Base-by-base conservation (phyloP, 2,797 vertebrate species). In the Pteronotus mesoamericanus region DNA sequence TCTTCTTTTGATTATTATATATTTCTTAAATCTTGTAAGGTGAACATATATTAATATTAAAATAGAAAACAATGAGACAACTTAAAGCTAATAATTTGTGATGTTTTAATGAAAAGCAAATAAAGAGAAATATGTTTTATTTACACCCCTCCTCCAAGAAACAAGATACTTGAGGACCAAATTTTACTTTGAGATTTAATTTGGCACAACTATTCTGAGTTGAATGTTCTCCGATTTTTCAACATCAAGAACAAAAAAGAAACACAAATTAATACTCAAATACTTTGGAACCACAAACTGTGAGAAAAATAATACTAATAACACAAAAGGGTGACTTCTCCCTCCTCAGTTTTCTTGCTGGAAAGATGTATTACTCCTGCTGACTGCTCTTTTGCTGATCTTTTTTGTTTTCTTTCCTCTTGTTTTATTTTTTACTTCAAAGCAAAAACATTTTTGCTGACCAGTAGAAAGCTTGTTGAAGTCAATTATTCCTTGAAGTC, bases 381-480 rank as follows among this genome's bases (percentile, higher is more conserved):
- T 96, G 94, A 75, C 37, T 88, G 44, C 34, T 91, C 18, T 95
- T 96, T 94, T 89, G 94, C 95, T 94, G 91, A 95, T 86, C 26
- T 59, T 89, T 83, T 89, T 66, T 88, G 37, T 69, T 95, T 91
- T 32, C 8, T 6, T 94, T 71, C 51, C 12, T 46, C 75, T 93
- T 39, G 21, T 42, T 79, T 94, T 77, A 78, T 64, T 64, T 93
- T 94, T 80, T 53, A 89, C 42, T 71, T 93, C 80, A 68, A 92
- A 97, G 51, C 79, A 95, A 92, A 94, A 80, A 66, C 59, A 34
- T 12, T 83, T 94, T 80, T 96, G 95, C 96, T 97, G 94, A 96
- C 71, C 37, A 77, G 48, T 75, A 57, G 59, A 92, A 97, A 96
- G 86, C 9, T 78, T 66, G 34, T 79, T 88, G 61, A 96, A 96